These are phyloP conservation scores for Cydia amplana DNA, from an alignment of 1,140 invertebrate genomes.

Conservation along the genomic window DNA sequence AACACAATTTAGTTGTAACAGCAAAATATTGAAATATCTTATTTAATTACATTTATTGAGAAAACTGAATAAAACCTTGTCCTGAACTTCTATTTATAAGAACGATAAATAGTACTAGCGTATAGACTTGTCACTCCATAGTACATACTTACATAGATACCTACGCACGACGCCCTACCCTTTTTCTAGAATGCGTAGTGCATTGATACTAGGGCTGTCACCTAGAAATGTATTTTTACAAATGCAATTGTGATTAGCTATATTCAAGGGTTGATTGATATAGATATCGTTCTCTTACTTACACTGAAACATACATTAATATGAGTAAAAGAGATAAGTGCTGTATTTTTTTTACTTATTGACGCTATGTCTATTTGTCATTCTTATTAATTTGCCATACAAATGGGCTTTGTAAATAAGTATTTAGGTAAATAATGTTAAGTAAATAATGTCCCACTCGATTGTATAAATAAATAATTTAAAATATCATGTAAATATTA, in stretches of 20 bases:
- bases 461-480: constrained; percentile 50
- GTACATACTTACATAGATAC: not conserved
- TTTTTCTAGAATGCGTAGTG: no score
- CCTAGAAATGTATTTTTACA: not conserved
- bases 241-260: no score
- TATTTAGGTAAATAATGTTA: constrained; percentile 22
- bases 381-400: constrained; percentile 16
- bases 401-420: constrained; percentile 27
- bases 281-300: not conserved
- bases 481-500: constrained; percentile 55
- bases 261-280: no score
- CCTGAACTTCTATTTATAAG: not conserved
- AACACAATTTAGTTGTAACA: not conserved
- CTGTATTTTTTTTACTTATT: not conserved
- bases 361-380: not conserved
- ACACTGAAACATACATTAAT: not conserved
- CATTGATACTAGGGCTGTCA: not conserved
- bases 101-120: constrained; percentile 17
- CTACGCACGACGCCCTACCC: not conserved
- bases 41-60: not conserved
- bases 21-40: not conserved
- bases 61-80: constrained; percentile 12
- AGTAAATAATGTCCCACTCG: constrained; percentile 48
- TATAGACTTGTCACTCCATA: not conserved
- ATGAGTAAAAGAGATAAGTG: not conserved